A percentile compares a stretch with the other conserved stretches of the same genome.
These are phyloP conservation scores for Smittia sp. DNA, from an alignment of 2,888 invertebrate genomes.

Conservation along the genomic window DNA sequence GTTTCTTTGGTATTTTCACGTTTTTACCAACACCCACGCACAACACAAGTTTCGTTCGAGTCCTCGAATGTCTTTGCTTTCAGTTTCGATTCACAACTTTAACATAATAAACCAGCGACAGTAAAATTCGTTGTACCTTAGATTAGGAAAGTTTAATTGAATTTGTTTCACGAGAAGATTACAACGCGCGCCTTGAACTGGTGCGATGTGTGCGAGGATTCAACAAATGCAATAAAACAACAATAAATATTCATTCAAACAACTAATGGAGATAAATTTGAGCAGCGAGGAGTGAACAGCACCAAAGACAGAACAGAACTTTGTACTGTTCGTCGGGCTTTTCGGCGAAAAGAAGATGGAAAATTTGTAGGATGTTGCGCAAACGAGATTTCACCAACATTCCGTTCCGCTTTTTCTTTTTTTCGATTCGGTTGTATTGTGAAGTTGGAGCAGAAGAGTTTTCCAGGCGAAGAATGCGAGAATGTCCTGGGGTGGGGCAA, in stretches of 20 bases:
- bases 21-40: constrained; percentile 10
- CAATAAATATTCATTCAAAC: constrained; percentile 15
- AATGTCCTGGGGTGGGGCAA: constrained; percentile 18
- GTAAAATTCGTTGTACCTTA: too few relatives aligned
- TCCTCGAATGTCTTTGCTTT: background rate
- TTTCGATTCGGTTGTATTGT: background rate
- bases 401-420: background rate
- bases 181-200: too few relatives aligned
- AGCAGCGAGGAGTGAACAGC: background rate
- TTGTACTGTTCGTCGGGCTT: background rate
- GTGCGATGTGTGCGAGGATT: background rate
- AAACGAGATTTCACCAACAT: constrained; percentile 11
- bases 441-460: background rate
- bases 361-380: constrained; percentile 10
- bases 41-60: background rate
- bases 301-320: background rate
- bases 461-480: background rate
- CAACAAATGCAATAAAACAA: background rate
- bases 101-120: too few relatives aligned
- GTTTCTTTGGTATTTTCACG: constrained; percentile 35
- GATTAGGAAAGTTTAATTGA: too few relatives aligned
- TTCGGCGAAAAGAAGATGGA: background rate
- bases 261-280: constrained; percentile 11
- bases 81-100: background rate
- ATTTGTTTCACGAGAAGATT: too few relatives aligned